A percentile compares a stretch with the other conserved stretches of the same genome.
Conservation (phyloP, 2,113 vertebrate genomes). For the Benitochromis conjunctus region DNA sequence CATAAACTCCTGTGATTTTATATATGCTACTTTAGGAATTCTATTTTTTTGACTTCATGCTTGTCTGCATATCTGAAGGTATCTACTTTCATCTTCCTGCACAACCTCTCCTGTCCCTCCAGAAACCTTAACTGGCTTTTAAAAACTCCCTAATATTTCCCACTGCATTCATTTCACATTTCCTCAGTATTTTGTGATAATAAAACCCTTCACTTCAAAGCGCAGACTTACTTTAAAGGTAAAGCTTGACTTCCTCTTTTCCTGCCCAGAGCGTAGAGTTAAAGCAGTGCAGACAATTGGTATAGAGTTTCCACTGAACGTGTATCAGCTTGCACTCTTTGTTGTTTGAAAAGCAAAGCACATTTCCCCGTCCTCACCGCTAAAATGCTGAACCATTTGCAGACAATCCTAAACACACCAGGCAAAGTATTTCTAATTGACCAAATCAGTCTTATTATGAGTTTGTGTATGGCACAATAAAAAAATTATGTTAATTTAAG, state of each 20-base stretch:
- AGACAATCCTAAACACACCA: background rate
- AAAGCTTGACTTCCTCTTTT: constrained; percentile 14
- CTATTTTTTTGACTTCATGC: background rate
- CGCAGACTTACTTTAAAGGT: constrained; percentile 18
- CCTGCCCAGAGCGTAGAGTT: constrained; percentile 29
- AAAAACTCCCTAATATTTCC: constrained; percentile 29
- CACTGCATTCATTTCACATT: constrained; percentile 42
- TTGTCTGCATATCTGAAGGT: constrained; percentile 16
- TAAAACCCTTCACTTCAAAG: constrained; percentile 51
- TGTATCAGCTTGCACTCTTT: background rate
- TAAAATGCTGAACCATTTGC: background rate
- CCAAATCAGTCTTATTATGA: background rate
- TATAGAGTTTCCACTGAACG: background rate
- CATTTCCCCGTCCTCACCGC: background rate
- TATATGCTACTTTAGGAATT: constrained; percentile 23
- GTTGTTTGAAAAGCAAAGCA: background rate
- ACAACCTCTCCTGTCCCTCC: background rate
- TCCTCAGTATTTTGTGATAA: constrained; percentile 26
- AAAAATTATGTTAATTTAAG: background rate
- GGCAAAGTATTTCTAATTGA: background rate
- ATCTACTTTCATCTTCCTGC: constrained; percentile 45
- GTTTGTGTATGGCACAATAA: background rate
- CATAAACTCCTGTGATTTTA: constrained; percentile 17
- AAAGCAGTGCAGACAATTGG: constrained; percentile 12
- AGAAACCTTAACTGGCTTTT: background rate